These are phyloP conservation scores for Phortica magna DNA, from an alignment of 2,888 invertebrate species.

Conservation along the genomic window DNA sequence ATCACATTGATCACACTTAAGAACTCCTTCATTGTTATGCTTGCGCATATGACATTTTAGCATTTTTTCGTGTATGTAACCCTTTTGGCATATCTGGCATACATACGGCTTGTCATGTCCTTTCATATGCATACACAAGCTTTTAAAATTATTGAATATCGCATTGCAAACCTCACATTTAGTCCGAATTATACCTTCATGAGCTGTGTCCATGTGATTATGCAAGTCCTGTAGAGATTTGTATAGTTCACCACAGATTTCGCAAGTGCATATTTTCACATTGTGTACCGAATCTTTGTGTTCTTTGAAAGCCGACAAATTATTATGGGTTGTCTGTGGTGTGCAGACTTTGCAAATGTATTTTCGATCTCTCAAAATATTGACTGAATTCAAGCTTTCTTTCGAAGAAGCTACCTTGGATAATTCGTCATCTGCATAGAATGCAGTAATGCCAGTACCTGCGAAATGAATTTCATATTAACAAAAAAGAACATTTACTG, in stretches of 20 bases:
- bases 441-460: background rate
- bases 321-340: background rate
- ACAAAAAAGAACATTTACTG: background rate
- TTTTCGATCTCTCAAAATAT: background rate
- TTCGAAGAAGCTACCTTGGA: background rate
- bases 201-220: slow-evolving; percentile 1
- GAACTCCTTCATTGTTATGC: background rate
- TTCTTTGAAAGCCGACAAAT: background rate
- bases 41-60: background rate
- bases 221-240: background rate
- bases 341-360: background rate
- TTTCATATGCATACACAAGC: background rate
- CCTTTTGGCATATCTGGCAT: background rate
- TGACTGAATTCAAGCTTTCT: background rate
- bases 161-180: background rate
- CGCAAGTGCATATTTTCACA: background rate
- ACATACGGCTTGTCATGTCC: background rate
- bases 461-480: background rate
- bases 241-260: background rate
- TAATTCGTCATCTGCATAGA: background rate
- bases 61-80: background rate
- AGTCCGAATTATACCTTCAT: background rate
- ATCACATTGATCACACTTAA: background rate
- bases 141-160: background rate
- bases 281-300: background rate